These are phyloP conservation scores for Bombylius major DNA, from an alignment of 2,888 invertebrate species.

Conservation along the genomic window DNA sequence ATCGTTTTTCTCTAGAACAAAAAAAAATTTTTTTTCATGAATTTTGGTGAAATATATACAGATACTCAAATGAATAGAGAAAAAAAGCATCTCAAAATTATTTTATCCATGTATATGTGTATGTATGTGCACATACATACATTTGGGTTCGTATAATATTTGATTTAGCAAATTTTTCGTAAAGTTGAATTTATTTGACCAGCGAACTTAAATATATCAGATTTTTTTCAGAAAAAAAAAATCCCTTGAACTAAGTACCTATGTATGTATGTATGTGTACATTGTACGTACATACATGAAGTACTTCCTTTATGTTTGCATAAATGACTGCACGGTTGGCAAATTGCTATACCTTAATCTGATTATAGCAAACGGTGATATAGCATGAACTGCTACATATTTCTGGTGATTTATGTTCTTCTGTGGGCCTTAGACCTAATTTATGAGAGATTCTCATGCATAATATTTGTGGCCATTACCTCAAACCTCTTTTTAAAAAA, in stretches of 20 bases:
- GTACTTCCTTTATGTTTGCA: slow-evolving; percentile 9
- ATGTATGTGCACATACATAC: not conserved
- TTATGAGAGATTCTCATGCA: slow-evolving; percentile 13
- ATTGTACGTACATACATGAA: not conserved
- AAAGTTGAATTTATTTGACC: no score
- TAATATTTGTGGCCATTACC: slow-evolving; percentile 8
- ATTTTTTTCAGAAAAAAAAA: no score
- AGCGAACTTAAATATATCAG: not conserved
- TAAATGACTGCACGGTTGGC: slow-evolving; percentile 15
- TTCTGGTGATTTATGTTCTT: slow-evolving; percentile 13
- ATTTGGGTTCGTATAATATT: not conserved
- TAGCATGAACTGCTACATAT: slow-evolving; percentile 14
- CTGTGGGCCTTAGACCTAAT: slow-evolving; percentile 12
- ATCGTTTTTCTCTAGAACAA: no score
- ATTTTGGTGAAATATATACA: no score
- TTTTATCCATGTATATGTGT: not conserved
- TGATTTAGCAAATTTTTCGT: not conserved
- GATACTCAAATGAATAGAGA: no score
- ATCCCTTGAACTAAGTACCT: no score
- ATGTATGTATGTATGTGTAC: not conserved
- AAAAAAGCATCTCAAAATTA: no score
- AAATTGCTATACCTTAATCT: slow-evolving; percentile 17
- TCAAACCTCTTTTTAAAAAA: not conserved
- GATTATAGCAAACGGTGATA: slow-evolving; percentile 13
- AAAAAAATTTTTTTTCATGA: no score